Evolutionary conservation across 2,113 vertebrate genomes (phyloP).

Genomic region (Labeo rohita): DNA sequence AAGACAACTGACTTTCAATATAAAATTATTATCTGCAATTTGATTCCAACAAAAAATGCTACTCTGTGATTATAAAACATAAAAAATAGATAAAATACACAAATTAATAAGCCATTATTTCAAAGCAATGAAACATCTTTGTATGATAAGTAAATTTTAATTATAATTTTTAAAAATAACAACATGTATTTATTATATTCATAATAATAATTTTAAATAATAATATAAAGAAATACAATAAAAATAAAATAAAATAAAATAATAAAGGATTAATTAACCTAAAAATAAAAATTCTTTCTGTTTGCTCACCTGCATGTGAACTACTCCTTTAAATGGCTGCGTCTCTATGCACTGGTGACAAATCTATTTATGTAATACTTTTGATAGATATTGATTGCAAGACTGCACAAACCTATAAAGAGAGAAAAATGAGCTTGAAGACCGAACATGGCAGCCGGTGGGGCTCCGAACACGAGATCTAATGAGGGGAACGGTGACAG

Average conservation of each 20-base stretch:
- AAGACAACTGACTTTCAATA: background rate
- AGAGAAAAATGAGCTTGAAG: slow-evolving; percentile 77
- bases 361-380: slow-evolving; percentile 78
- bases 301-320: background rate
- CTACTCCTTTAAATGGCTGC: slow-evolving; percentile 47
- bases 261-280: background rate
- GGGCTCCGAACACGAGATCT: slow-evolving; percentile 25
- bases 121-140: too few relatives aligned
- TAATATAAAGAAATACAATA: too few relatives aligned
- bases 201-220: too few relatives aligned
- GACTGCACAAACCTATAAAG: slow-evolving; percentile 70
- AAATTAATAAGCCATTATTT: too few relatives aligned
- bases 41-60: background rate
- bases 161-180: too few relatives aligned
- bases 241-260: too few relatives aligned
- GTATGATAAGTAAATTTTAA: too few relatives aligned
- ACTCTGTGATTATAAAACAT: background rate
- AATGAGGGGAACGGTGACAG: slow-evolving; percentile 60
- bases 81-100: too few relatives aligned
- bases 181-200: too few relatives aligned
- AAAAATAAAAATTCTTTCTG: background rate
- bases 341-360: slow-evolving; percentile 74
- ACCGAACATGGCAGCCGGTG: slow-evolving; percentile 68
- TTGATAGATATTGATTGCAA: slow-evolving; percentile 77
- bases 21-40: background rate